These are phyloP conservation scores for Drosophila algonquin DNA, from an alignment of 2,888 invertebrate species.

Conservation along the genomic window DNA sequence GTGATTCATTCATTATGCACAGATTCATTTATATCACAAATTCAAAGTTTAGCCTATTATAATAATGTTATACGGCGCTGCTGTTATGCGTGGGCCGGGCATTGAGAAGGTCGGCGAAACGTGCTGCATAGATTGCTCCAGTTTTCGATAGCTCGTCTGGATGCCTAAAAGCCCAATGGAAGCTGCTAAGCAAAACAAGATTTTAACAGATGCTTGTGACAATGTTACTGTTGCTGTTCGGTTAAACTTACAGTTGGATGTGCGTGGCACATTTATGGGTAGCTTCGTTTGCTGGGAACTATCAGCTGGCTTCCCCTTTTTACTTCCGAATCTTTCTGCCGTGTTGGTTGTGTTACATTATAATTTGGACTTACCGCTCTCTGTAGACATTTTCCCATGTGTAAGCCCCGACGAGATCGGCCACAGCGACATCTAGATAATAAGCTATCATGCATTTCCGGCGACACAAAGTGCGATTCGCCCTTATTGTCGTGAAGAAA, in stretches of 20 bases:
- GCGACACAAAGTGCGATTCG: constrained; percentile 80
- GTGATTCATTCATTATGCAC: not conserved
- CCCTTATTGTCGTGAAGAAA: constrained; percentile 74
- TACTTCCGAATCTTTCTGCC: not conserved
- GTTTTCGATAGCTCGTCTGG: constrained; percentile 61
- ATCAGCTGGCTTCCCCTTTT: not conserved
- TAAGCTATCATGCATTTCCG: constrained; percentile 79
- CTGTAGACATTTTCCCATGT: constrained; percentile 82
- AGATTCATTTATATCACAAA: not conserved
- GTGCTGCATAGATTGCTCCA: constrained; percentile 82
- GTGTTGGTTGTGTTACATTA: not conserved
- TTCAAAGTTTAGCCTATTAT: constrained; percentile 80
- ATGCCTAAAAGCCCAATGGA: constrained; percentile 72
- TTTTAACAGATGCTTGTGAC: not conserved
- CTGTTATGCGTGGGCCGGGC: constrained; percentile 80
- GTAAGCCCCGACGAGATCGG: constrained; percentile 73
- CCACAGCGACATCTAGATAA: constrained; percentile 82
- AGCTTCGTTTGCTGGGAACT: not conserved
- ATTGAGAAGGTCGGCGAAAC: constrained; percentile 80
- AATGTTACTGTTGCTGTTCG: not conserved
- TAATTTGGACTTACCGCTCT: constrained; percentile 70
- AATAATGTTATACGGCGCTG: constrained; percentile 79
- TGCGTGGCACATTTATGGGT: constrained; percentile 64
- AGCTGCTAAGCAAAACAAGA: constrained; percentile 54
- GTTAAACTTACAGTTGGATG: constrained; percentile 75